These are phyloP conservation scores for Priocnemis perturbator DNA, from an alignment of 2,888 invertebrate genomes.

Conservation along the genomic window DNA sequence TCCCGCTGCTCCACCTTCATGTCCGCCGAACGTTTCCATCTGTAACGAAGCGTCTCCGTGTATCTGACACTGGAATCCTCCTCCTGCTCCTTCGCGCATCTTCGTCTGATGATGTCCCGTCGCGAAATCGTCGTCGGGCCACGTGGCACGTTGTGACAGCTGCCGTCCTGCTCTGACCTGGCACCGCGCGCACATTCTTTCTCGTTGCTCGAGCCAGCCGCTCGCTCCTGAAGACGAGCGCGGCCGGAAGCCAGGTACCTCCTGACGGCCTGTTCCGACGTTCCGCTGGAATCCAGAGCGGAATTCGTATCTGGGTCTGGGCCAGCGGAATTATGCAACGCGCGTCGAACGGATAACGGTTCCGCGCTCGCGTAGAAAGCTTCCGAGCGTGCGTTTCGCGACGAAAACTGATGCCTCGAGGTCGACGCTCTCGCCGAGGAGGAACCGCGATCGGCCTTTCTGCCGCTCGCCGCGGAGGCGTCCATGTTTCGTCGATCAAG, in stretches of 20 bases:
- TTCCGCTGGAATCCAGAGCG: slow-evolving; percentile 55
- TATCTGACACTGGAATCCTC: slow-evolving; percentile 40
- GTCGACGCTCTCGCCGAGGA: slow-evolving; percentile 54
- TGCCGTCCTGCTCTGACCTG: slow-evolving; percentile 14
- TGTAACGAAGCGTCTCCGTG: slow-evolving; percentile 55
- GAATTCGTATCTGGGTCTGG: slow-evolving; percentile 66
- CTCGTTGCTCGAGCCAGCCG: background rate
- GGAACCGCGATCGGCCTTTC: slow-evolving; percentile 50
- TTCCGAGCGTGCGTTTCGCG: slow-evolving; percentile 55
- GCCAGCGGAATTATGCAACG: slow-evolving; percentile 67
- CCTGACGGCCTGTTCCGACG: slow-evolving; percentile 42
- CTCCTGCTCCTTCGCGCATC: slow-evolving; percentile 50
- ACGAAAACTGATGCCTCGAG: slow-evolving; percentile 55
- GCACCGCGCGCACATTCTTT: background rate
- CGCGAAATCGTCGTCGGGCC: slow-evolving; percentile 55
- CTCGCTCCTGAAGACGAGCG: slow-evolving; percentile 11
- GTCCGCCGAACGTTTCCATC: slow-evolving; percentile 46
- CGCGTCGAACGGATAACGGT: slow-evolving; percentile 67
- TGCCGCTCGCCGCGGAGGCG: slow-evolving; percentile 16
- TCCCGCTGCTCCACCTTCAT: slow-evolving; percentile 30
- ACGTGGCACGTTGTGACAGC: slow-evolving; percentile 42
- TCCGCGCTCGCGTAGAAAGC: slow-evolving; percentile 61
- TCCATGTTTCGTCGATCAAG: slow-evolving; percentile 2
- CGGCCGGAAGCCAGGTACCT: slow-evolving; percentile 42
- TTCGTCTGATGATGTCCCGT: slow-evolving; percentile 59